Conservation (phyloP, 2,113 vertebrate species). For the Copsychus sechellarum region DNA sequence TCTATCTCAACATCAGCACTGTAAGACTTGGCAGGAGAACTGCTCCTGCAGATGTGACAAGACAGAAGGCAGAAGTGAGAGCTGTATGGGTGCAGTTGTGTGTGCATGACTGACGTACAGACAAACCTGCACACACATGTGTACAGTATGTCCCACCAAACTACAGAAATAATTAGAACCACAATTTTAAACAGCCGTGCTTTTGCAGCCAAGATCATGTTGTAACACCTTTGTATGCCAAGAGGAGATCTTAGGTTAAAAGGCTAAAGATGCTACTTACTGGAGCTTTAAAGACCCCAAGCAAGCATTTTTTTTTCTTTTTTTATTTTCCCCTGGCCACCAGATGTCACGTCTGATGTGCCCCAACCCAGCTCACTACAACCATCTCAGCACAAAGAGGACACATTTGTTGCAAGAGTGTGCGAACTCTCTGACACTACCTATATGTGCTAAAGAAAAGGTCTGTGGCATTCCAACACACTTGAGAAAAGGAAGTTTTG, state of each 20-base stretch:
- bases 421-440: neutral
- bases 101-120: neutral
- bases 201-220: neutral
- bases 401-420: neutral
- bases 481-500: neutral
- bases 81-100: accelerated
- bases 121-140: neutral
- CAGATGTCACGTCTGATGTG: neutral
- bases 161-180: neutral
- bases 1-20: neutral
- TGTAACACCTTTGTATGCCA: neutral
- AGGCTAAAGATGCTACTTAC: neutral
- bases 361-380: neutral
- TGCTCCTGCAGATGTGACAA: neutral
- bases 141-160: neutral
- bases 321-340: neutral
- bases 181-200: neutral
- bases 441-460: neutral
- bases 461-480: neutral
- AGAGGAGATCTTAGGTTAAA: neutral
- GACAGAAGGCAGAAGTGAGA: neutral
- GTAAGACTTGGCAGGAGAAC: neutral
- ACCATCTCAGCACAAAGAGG: neutral
- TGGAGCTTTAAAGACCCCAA: neutral
- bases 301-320: neutral